phyloP scores from a whole-genome alignment of 2,888 invertebrate species.

The Hyalella azteca region DNA sequence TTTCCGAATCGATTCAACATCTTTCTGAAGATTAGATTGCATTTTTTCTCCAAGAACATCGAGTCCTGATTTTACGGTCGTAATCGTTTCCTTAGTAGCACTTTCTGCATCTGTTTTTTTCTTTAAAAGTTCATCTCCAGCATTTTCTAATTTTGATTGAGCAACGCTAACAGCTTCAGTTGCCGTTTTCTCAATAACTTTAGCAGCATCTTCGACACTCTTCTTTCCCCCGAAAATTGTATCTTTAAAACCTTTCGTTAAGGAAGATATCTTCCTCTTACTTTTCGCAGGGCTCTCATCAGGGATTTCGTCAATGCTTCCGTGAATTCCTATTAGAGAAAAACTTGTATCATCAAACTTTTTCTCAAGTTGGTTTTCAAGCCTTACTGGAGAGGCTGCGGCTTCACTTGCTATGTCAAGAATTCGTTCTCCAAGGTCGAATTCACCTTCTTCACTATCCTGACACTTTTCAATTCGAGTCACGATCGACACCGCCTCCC shows the following conservation, averaged over 20 bases:
- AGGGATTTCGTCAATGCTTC: not conserved
- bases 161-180: not conserved
- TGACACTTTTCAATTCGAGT: not conserved
- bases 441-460: too few species aligned
- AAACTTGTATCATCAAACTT: not conserved
- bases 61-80: not conserved
- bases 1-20: not conserved
- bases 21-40: not conserved
- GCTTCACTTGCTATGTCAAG: too few species aligned
- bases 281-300: not conserved
- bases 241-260: slow-evolving; percentile 15
- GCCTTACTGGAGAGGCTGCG: too few species aligned
- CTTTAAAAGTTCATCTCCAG: not conserved
- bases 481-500: slow-evolving; percentile 2
- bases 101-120: not conserved
- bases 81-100: not conserved
- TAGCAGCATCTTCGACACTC: not conserved
- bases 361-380: not conserved
- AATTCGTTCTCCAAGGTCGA: too few species aligned
- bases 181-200: not conserved
- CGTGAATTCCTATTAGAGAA: slow-evolving; percentile 11
- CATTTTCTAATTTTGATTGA: not conserved
- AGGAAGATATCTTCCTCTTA: slow-evolving; percentile 3
- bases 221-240: not conserved
- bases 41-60: not conserved